phyloP scores from a whole-genome alignment of 2,797 vertebrate genomes.

The Catharus ustulatus region DNA sequence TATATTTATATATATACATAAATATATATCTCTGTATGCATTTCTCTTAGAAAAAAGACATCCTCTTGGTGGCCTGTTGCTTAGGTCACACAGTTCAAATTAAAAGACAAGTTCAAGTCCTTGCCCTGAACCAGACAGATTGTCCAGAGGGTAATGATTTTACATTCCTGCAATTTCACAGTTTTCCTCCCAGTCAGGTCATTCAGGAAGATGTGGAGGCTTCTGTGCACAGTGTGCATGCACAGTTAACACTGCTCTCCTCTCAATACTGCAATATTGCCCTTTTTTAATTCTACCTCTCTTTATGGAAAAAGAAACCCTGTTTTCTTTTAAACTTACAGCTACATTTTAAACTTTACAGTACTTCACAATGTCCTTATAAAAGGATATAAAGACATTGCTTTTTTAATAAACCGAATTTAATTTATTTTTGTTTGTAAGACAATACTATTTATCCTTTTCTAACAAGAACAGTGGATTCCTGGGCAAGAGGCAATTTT shows the following conservation, averaged over 20 bases:
- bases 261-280: not conserved
- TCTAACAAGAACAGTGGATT: not conserved
- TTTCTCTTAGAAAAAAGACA: not conserved
- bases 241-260: not conserved
- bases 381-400: not conserved
- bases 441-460: not conserved
- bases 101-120: not conserved
- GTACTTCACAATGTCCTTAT: not conserved
- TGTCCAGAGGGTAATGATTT: not conserved
- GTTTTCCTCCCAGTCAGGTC: not conserved
- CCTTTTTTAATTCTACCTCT: not conserved
- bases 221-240: not conserved
- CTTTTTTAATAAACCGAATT: not conserved
- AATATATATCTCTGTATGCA: fast-evolving
- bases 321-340: not conserved
- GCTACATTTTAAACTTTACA: not conserved
- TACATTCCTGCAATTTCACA: not conserved
- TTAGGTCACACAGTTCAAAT: not conserved
- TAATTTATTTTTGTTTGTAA: not conserved
- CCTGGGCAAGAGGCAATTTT: not conserved
- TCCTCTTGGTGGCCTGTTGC: not conserved
- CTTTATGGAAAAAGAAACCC: not conserved
- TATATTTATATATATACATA: not conserved
- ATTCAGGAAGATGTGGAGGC: not conserved
- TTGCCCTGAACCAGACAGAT: not conserved